Conservation (phyloP, 37 sponge, comb jelly and placozoan genomes). For the Amphimedon queenslandica region DNA sequence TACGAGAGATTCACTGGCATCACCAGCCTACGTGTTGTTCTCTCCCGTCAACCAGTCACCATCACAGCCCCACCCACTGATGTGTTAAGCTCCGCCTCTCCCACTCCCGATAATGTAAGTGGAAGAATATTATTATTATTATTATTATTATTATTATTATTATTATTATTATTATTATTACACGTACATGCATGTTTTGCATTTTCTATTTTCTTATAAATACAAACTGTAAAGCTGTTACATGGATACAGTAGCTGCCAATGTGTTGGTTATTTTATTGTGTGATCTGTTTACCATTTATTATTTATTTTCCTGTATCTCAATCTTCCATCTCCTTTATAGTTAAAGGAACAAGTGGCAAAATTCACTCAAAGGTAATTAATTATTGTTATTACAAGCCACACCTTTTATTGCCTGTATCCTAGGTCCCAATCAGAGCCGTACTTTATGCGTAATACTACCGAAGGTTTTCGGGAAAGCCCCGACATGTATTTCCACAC, state of each 20-base stretch:
- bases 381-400: background rate
- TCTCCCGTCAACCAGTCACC: background rate
- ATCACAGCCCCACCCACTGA: background rate
- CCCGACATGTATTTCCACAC: conserved; percentile 44
- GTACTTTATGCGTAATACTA: background rate
- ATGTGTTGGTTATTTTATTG: too few relatives aligned
- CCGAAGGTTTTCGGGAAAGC: conserved; percentile 35
- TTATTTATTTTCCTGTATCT: background rate
- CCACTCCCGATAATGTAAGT: conserved; percentile 21
- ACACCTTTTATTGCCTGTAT: background rate
- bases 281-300: background rate
- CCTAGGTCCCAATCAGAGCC: conserved; percentile 53
- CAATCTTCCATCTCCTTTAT: background rate
- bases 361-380: conserved; percentile 8
- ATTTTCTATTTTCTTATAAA: too few relatives aligned
- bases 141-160: too few relatives aligned
- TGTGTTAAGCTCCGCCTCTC: conserved; percentile 1
- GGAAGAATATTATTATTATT: too few relatives aligned
- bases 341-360: background rate
- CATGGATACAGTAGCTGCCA: too few relatives aligned
- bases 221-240: too few relatives aligned
- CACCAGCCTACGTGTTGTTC: conserved; percentile 32
- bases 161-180: too few relatives aligned
- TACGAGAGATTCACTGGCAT: conserved; percentile 26
- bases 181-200: too few relatives aligned